Base-by-base conservation (phyloP, 2,113 vertebrate genomes). In the Neoarius graeffei region DNA sequence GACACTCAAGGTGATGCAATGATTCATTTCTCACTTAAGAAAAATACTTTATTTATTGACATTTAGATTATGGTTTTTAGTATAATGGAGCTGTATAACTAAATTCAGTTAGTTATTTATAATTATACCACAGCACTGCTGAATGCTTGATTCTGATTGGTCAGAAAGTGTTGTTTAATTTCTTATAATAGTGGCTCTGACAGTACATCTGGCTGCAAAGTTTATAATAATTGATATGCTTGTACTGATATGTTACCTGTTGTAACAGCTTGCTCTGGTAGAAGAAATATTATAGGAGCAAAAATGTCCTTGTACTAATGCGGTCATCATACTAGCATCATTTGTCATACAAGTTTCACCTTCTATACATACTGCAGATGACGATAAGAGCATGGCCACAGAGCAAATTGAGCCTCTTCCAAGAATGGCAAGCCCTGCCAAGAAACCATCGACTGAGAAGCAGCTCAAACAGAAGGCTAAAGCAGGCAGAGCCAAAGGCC, bases 381-480 rank as follows among this genome's bases (percentile, higher is more conserved):
- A 99, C 92, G 98, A 99, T 93, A 97, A 95, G 93, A 99, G 98
- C 95, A 96, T 98, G 96, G 95, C 95, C 92, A 97, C 97, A 62
- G 97, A 99, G 94, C 96, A 96, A 93, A 97, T 97, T 92, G 97
- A 99, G 92, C 95, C 97, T 94, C 95, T 97, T 92, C 97, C 97
- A 87, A 97, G 96, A 94, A 93, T 95, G 89, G 93, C 92, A 92
- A 98, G 95, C 92, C 94, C 96, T 88, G 94, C 96, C 71, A 92
- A 93, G 88, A 93, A 93, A 86, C 57, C 90, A 0, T 19, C 59
- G n/a, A 60, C 25, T 3, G 98, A 99, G 94, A 99, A 97, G 93
- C 94, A 94, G 76, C 94, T 95, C 92, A 99, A 99, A 95, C 95
- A 97, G 86, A 99, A 97, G 94, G 92, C 95, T 90, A 95, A 94